Evolutionary conservation across 2,797 vertebrate genomes (phyloP), one percentile per base, ranked within the genome.

Genomic region (Danio jaintianensis): DNA sequence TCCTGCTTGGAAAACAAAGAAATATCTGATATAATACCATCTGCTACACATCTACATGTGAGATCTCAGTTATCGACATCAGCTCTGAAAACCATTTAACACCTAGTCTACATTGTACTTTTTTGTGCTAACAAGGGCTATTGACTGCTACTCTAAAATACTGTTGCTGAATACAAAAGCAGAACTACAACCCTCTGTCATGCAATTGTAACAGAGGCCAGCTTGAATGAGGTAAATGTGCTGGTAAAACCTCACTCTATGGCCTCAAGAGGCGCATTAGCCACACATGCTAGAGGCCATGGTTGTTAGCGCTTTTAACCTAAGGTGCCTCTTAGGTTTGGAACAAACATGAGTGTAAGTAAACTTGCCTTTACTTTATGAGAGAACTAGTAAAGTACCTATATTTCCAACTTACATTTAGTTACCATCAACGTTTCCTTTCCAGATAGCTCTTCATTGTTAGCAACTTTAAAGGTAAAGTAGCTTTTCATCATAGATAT

Each of bases 1-100:
- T 72, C 67, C 56, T 20, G 29, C 74, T 63, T 47, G 75, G 64
- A 83, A 81, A 78, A 83, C 72, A 79, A 55, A 71, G 52, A 45
- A 2, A 50, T 52, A 47, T 42, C 18, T 71, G 73, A 76, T 68
- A 78, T 48, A 75, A 83, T 42, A 47, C 77, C 66, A 79, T 79
- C 77, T 75, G 74, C 50, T 42, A 62, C 55, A 9, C 56, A 52
- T 22, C 68, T 80, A 71, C 38, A 53, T 67, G 66, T 70, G 16
- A 70, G 48, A 76, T 81, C 69, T 59, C 69, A 45, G 38, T 66
- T 52, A 55, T 48, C 36, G 43, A 40, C 56, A 58, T 74, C 56
- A 78, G 20, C 52, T 74, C 48, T n/a, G 13, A 45, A 56, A 52
- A 67, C 70, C 52, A 69, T 50, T 50, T 56, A 66, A 29, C 40